Conservation (phyloP, 2,113 vertebrate species). For the Psephotus haematonotus region DNA sequence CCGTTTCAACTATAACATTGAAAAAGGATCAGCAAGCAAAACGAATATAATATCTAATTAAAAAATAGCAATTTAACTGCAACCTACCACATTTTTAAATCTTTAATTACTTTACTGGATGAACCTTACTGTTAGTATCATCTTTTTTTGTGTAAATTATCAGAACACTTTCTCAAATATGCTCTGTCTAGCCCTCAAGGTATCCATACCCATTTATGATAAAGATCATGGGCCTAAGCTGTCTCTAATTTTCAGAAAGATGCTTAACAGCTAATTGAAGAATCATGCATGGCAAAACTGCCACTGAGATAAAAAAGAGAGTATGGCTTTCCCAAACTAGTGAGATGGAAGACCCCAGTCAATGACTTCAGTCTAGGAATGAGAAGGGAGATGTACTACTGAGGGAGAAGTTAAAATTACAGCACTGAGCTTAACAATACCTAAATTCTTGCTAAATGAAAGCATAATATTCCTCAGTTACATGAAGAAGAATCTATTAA, state of each 20-base stretch:
- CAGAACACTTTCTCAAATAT: constrained; percentile 61
- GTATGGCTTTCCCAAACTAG: not conserved
- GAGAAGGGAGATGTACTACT: not conserved
- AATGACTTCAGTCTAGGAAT: not conserved
- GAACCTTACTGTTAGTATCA: constrained; percentile 66
- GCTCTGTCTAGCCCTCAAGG: constrained; percentile 60
- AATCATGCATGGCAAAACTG: not conserved
- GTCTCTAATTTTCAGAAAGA: constrained; percentile 70
- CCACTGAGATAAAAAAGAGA: not conserved
- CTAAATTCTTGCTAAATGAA: not conserved
- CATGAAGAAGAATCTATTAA: not conserved
- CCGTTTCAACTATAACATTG: constrained; percentile 6
- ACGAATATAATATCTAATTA: constrained; percentile 42
- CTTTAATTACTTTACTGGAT: constrained; percentile 68
- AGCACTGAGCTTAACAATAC: not conserved
- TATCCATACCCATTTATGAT: constrained; percentile 48
- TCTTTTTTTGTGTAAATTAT: constrained; percentile 63
- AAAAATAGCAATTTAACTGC: constrained; percentile 53
- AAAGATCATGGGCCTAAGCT: constrained; percentile 51
- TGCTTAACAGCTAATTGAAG: constrained; percentile 70
- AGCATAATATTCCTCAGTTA: not conserved
- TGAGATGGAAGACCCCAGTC: not conserved
- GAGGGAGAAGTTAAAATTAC: not conserved
- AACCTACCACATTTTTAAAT: constrained; percentile 58
- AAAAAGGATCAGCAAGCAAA: constrained; percentile 14